Evolutionary conservation across 2,797 vertebrate genomes (phyloP).

Genomic region (Brotula barbata): DNA sequence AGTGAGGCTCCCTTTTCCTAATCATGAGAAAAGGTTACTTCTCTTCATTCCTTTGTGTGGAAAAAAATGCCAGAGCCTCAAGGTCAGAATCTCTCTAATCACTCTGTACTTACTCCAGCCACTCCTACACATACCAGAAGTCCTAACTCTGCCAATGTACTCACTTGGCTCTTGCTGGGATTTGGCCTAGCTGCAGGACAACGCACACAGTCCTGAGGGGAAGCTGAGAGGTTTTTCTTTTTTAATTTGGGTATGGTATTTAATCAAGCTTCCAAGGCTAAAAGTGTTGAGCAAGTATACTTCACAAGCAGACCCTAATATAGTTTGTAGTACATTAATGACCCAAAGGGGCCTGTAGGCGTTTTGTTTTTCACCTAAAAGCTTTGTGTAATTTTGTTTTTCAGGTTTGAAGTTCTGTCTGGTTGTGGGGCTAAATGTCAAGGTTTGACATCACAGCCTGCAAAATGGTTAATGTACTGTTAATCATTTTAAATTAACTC

Average conservation of each 20-base stretch:
- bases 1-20: slow-evolving; percentile 7
- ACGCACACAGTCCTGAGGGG: slow-evolving; percentile 32
- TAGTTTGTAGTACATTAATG: too few relatives aligned
- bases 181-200: slow-evolving; percentile 43
- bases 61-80: slow-evolving; percentile 59
- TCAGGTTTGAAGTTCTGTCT: too few relatives aligned
- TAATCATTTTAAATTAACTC: background rate
- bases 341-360: too few relatives aligned
- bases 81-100: slow-evolving; percentile 70
- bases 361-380: too few relatives aligned
- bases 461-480: background rate
- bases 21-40: slow-evolving; percentile 28
- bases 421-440: background rate
- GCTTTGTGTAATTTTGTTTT: too few relatives aligned
- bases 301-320: background rate
- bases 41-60: slow-evolving; percentile 55
- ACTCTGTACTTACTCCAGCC: slow-evolving; percentile 43
- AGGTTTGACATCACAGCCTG: background rate
- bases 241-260: slow-evolving; percentile 3
- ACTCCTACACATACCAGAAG: slow-evolving; percentile 71
- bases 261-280: slow-evolving; percentile 11
- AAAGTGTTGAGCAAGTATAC: background rate
- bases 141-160: slow-evolving; percentile 48
- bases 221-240: slow-evolving; percentile 4
- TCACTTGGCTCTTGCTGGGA: slow-evolving; percentile 31